Percentiles rank a stretch among this genome's conserved stretches.
Conservation (phyloP, 1,140 invertebrate species). For the Paraescarpia echinospica region DNA sequence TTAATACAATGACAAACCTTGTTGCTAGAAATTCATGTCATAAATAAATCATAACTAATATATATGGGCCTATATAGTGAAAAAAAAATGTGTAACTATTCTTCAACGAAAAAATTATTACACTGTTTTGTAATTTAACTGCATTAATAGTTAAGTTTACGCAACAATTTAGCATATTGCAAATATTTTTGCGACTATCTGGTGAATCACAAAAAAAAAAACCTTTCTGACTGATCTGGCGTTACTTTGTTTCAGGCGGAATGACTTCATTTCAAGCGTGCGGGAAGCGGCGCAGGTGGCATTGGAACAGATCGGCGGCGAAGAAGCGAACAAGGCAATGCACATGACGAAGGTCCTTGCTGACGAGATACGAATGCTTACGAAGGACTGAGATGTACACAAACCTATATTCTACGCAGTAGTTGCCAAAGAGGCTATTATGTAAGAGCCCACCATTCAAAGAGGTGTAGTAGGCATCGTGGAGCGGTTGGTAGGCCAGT, state of each 20-base stretch:
- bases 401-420: background rate
- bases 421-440: no score
- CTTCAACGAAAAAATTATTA: background rate
- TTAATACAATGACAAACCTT: no score
- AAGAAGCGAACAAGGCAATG: constrained; percentile 44
- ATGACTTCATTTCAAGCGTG: constrained; percentile 47
- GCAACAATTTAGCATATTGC: background rate
- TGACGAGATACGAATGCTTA: constrained; percentile 40
- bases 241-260: constrained; percentile 40
- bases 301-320: constrained; percentile 43
- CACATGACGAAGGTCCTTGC: constrained; percentile 44
- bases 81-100: background rate
- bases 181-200: background rate
- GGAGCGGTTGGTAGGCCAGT: no score
- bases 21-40: no score
- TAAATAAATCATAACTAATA: no score
- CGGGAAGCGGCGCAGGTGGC: constrained; percentile 43
- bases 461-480: no score
- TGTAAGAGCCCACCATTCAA: no score
- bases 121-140: background rate
- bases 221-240: background rate
- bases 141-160: background rate
- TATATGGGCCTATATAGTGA: background rate
- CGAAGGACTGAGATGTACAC: background rate
- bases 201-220: background rate